A percentile compares a stretch with the other conserved stretches of the same genome.
phyloP scores from a whole-genome alignment of 23 tunicate species.

The Styela plicata region DNA sequence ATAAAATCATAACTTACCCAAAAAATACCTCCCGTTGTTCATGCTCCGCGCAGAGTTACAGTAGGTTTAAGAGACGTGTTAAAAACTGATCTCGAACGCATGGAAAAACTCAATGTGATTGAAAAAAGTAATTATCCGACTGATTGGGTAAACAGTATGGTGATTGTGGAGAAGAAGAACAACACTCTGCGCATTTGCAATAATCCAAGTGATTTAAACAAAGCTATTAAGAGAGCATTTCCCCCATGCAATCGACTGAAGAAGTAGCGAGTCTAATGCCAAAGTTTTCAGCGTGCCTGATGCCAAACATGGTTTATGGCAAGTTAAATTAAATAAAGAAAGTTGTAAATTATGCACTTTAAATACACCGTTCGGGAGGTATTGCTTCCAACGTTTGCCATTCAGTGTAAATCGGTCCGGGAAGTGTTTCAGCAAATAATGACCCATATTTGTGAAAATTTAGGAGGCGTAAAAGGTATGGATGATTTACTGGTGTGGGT shows the following conservation, averaged over 20 bases:
- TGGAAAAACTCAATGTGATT: too few relatives aligned
- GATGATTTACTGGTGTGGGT: constrained; percentile 28
- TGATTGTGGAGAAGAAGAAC: too few relatives aligned
- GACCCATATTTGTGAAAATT: background rate
- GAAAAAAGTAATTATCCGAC: too few relatives aligned
- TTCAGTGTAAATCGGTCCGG: constrained; percentile 32
- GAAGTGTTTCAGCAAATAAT: background rate
- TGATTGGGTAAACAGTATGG: too few relatives aligned
- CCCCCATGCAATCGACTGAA: background rate
- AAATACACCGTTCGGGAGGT: constrained; percentile 4
- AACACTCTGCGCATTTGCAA: too few relatives aligned
- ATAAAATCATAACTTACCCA: too few relatives aligned
- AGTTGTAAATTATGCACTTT: constrained; percentile 3
- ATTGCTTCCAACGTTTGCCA: constrained; percentile 45
- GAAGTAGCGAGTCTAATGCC: constrained; percentile 1
- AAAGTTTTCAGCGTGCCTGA: background rate
- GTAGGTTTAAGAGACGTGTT: too few relatives aligned
- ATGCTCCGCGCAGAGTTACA: too few relatives aligned
- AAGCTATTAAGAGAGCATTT: background rate
- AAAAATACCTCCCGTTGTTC: too few relatives aligned
- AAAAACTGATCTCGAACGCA: too few relatives aligned
- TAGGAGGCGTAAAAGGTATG: constrained; percentile 18
- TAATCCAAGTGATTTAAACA: background rate
- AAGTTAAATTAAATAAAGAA: background rate
- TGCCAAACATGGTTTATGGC: background rate